Evolutionary conservation across 1,140 invertebrate genomes (phyloP).

Genomic region (Conus betulinus): DNA sequence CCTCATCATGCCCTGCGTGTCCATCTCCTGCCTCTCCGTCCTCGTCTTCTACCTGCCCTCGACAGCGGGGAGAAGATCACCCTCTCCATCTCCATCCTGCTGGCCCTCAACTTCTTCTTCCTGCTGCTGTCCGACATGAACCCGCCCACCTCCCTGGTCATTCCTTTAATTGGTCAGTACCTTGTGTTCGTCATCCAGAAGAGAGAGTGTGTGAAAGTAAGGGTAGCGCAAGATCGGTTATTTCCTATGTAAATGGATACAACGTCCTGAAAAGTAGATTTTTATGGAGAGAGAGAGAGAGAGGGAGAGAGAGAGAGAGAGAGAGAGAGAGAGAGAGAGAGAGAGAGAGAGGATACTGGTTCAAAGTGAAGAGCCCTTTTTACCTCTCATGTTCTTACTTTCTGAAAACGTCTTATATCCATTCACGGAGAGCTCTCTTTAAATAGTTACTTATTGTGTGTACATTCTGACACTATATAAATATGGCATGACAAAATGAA

Average conservation of each 20-base stretch:
- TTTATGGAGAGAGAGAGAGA: too few relatives aligned
- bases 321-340: background rate
- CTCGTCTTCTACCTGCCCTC: conserved; percentile 76
- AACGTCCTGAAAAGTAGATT: too few relatives aligned
- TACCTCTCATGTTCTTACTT: too few relatives aligned
- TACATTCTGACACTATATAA: background rate
- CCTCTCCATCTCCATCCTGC: conserved; percentile 74
- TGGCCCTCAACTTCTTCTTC: conserved; percentile 76
- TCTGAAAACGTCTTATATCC: too few relatives aligned
- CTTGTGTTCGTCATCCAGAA: conserved; percentile 49
- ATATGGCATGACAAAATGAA: background rate
- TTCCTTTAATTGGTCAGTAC: conserved; percentile 75
- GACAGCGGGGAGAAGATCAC: conserved; percentile 76
- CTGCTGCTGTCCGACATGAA: conserved; percentile 75
- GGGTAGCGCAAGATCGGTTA: too few relatives aligned
- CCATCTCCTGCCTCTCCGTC: conserved; percentile 77
- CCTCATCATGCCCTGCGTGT: conserved; percentile 75
- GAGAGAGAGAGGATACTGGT: background rate
- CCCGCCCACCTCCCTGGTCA: conserved; percentile 74
- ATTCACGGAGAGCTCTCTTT: too few relatives aligned
- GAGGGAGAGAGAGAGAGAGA: too few relatives aligned
- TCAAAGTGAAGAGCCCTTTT: background rate
- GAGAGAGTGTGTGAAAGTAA: too few relatives aligned
- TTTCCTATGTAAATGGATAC: too few relatives aligned
- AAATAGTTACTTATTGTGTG: too few relatives aligned